Percentiles rank a stretch among this genome's conserved stretches.
phyloP scores from a whole-genome alignment of 2,888 invertebrate species.

The Lymantria dispar region DNA sequence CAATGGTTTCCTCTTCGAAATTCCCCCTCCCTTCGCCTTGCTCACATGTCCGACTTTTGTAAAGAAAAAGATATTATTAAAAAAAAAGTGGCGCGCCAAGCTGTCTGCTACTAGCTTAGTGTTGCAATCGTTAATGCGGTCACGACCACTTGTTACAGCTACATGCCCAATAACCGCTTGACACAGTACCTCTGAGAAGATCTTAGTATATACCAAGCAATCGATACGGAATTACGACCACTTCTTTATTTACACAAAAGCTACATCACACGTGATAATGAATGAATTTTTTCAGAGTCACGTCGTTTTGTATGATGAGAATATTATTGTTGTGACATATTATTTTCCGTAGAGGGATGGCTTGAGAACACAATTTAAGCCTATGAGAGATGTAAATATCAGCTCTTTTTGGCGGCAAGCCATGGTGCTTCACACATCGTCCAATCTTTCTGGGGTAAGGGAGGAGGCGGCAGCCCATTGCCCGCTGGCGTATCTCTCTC shows the following conservation, averaged over 20 bases:
- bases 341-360: no score
- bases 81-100: conserved; percentile 78
- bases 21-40: conserved; percentile 38
- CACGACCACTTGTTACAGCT: conserved; percentile 40
- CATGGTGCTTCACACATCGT: no score
- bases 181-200: conserved; percentile 13
- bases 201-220: conserved; percentile 33
- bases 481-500: no score
- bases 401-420: no score
- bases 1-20: conserved; percentile 56
- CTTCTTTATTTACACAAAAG: neutral
- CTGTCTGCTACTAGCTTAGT: conserved; percentile 64
- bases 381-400: no score
- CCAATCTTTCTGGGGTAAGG: no score
- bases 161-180: conserved; percentile 37
- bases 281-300: no score
- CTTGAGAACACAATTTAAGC: no score
- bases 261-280: no score
- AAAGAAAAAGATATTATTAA: conserved; percentile 56
- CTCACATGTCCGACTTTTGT: conserved; percentile 61
- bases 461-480: no score
- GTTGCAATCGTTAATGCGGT: conserved; percentile 49
- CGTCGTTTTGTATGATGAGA: no score
- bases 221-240: conserved; percentile 19
- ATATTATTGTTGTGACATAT: no score